Evolutionary conservation across 1,140 invertebrate species (phyloP).

Genomic region (Lasioglossum albipes): DNA sequence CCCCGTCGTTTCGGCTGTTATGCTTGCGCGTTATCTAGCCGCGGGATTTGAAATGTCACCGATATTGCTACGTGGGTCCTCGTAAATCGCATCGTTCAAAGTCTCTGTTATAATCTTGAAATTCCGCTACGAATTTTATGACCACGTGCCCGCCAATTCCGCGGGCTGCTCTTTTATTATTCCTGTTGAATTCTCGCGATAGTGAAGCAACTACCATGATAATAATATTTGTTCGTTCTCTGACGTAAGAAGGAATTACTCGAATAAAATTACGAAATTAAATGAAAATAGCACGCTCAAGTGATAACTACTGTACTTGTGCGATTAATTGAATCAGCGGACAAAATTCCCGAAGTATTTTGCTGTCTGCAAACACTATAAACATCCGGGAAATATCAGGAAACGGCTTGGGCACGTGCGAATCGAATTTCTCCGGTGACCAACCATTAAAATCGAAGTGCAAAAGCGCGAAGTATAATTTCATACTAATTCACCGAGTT

Average conservation of each 20-base stretch:
- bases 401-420: background rate
- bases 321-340: no score
- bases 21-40: background rate
- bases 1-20: background rate
- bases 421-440: conserved; percentile 8
- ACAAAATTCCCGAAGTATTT: no score
- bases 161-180: background rate
- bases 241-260: no score
- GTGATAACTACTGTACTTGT: no score
- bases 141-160: background rate
- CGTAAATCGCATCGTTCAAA: conserved; percentile 9
- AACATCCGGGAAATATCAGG: background rate
- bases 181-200: no score
- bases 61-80: conserved; percentile 8
- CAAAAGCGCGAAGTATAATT: background rate
- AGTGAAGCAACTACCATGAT: no score
- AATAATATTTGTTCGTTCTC: no score
- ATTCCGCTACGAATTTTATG: background rate
- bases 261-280: no score
- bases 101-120: conserved; percentile 6
- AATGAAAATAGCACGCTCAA: no score
- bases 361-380: no score
- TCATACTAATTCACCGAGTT: conserved; percentile 8
- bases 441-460: background rate
- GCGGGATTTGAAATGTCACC: conserved; percentile 6